A percentile compares a stretch with the other conserved stretches of the same genome.
phyloP scores from a whole-genome alignment of 1,140 invertebrate species.

The Ptiloglossa arizonensis region DNA sequence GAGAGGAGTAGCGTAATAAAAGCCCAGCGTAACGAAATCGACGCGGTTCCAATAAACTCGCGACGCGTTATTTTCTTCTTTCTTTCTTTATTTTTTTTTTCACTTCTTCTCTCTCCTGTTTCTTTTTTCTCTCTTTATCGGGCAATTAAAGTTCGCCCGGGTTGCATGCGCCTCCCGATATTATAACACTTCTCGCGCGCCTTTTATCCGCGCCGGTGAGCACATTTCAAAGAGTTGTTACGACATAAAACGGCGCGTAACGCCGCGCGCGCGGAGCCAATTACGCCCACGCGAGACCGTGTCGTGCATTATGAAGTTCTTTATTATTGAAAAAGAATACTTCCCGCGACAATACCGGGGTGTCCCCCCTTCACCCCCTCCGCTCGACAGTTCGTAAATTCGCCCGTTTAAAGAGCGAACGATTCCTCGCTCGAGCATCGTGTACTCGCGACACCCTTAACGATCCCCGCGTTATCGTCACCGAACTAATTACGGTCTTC shows the following conservation, averaged over 20 bases:
- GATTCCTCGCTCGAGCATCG: too few relatives aligned
- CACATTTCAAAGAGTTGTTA: conserved; percentile 48
- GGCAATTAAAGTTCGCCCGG: conserved; percentile 57
- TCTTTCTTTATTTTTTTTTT: too few relatives aligned
- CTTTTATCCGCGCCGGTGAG: conserved; percentile 23
- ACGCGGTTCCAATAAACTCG: background rate
- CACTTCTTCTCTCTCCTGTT: background rate
- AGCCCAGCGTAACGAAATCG: conserved; percentile 21
- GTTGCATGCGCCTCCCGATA: conserved; percentile 42
- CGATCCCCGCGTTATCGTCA: background rate
- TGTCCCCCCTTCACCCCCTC: too few relatives aligned
- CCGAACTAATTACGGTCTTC: conserved; percentile 11
- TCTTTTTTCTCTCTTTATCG: conserved; percentile 45
- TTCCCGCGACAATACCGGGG: conserved; percentile 33
- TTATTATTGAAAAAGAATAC: conserved; percentile 57
- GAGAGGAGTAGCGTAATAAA: conserved; percentile 54
- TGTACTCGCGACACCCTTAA: background rate
- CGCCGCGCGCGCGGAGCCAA: conserved; percentile 54
- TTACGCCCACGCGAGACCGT: conserved; percentile 45
- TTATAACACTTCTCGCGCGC: conserved; percentile 39
- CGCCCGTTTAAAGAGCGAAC: background rate
- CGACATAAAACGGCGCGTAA: conserved; percentile 50
- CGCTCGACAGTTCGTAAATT: conserved; percentile 48
- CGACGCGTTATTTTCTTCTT: background rate
- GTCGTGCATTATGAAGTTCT: conserved; percentile 51